Evolutionary conservation across 2,797 vertebrate genomes (phyloP).

Genomic region (Etheostoma nigrum): DNA sequence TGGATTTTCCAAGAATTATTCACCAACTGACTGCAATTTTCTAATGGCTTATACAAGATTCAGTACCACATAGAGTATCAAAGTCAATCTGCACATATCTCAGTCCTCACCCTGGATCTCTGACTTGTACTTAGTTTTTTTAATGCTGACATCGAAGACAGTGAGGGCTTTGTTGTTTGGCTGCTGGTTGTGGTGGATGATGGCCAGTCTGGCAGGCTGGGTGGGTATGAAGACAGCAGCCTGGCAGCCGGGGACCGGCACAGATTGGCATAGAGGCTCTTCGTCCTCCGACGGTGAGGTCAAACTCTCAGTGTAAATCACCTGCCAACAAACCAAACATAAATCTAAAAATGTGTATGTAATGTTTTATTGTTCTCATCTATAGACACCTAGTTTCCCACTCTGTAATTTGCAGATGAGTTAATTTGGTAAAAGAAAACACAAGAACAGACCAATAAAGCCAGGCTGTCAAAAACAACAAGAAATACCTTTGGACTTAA

Average conservation of each 20-base stretch:
- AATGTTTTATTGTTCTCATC: conserved; percentile 3
- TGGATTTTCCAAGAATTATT: conserved; percentile 23
- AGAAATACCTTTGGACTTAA: conserved; percentile 80
- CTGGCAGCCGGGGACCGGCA: conserved; percentile 69
- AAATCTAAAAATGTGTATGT: neutral
- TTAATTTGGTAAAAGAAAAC: conserved; percentile 20
- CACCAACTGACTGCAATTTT: conserved; percentile 9
- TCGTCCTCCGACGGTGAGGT: conserved; percentile 74
- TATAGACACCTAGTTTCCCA: conserved; percentile 8
- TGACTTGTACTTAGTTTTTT: conserved; percentile 77
- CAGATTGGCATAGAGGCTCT: conserved; percentile 62
- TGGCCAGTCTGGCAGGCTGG: conserved; percentile 79
- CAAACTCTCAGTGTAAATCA: conserved; percentile 78
- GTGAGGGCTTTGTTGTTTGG: conserved; percentile 68
- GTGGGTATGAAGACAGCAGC: conserved; percentile 83
- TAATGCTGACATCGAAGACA: conserved; percentile 76
- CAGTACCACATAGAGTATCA: neutral
- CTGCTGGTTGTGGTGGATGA: conserved; percentile 52
- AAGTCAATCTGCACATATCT: conserved; percentile 20
- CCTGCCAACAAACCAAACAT: conserved; percentile 57
- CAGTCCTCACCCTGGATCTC: conserved; percentile 76
- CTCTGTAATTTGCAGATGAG: conserved; percentile 5
- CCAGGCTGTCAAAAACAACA: conserved; percentile 28
- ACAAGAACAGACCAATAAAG: conserved; percentile 9
- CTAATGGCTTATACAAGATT: neutral